Conservation (phyloP, 1,140 invertebrate species). For the Heliconius nattereri region DNA sequence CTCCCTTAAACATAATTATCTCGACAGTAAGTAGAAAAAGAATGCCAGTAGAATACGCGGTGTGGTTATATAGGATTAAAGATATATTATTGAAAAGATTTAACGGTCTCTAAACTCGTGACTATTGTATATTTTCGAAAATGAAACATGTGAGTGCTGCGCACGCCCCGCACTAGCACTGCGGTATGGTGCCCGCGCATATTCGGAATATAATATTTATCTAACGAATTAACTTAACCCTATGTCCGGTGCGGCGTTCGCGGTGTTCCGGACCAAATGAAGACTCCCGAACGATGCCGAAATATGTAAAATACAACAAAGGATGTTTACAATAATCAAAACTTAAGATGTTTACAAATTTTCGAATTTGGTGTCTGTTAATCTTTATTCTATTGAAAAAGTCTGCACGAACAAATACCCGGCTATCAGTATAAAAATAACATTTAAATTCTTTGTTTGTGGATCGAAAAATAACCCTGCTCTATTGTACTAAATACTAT, state of each 20-base stretch:
- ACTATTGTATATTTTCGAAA: slow-evolving; percentile 44
- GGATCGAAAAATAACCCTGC: slow-evolving; percentile 81
- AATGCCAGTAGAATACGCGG: slow-evolving; percentile 43
- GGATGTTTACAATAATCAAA: slow-evolving; percentile 72
- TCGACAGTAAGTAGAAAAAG: slow-evolving; percentile 41
- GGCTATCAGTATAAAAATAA: slow-evolving; percentile 81
- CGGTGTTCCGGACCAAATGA: slow-evolving; percentile 66
- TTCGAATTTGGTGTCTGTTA: slow-evolving; percentile 74
- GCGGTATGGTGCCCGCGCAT: slow-evolving; percentile 53
- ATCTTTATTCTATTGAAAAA: slow-evolving; percentile 71
- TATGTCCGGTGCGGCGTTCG: slow-evolving; percentile 60
- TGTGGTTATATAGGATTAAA: slow-evolving; percentile 47
- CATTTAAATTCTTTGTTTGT: slow-evolving; percentile 75
- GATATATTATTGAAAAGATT: slow-evolving; percentile 44
- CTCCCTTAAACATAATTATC: slow-evolving; percentile 38
- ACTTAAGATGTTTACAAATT: slow-evolving; percentile 72
- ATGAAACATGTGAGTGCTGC: slow-evolving; percentile 42
- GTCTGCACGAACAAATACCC: slow-evolving; percentile 77
- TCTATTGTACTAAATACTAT: slow-evolving; percentile 80
- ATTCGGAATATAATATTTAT: slow-evolving; percentile 74
- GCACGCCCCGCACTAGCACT: slow-evolving; percentile 54
- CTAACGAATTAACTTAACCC: slow-evolving; percentile 80
- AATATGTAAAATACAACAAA: slow-evolving; percentile 67
- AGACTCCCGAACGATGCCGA: slow-evolving; percentile 71
- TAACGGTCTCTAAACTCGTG: slow-evolving; percentile 44